Evolutionary conservation across 2,888 invertebrate genomes (phyloP).

Genomic region (Parnassius smintheus): DNA sequence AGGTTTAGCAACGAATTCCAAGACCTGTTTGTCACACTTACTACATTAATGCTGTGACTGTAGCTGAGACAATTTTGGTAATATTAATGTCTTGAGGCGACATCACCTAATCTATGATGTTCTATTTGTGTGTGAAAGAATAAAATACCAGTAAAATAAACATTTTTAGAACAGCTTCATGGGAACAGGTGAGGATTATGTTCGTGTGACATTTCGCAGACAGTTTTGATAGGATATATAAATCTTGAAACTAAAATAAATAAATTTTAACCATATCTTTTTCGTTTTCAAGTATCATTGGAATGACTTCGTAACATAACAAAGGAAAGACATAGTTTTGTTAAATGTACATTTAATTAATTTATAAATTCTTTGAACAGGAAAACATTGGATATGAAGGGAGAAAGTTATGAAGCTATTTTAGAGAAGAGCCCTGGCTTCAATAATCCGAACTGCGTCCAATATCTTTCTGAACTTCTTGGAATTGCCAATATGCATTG

Average conservation of each 20-base stretch:
- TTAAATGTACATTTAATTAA: constrained; percentile 40
- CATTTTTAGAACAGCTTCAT: constrained; percentile 79
- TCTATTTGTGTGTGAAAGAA: constrained; percentile 76
- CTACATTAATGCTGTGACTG: constrained; percentile 61
- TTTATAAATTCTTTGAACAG: constrained; percentile 64
- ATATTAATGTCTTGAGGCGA: constrained; percentile 73
- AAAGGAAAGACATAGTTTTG: constrained; percentile 46
- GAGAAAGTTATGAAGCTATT: constrained; percentile 89
- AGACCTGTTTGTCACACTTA: constrained; percentile 60
- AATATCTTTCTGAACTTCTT: constrained; percentile 88
- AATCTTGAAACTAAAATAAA: constrained; percentile 46
- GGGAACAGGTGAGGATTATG: constrained; percentile 78
- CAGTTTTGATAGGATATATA: constrained; percentile 50
- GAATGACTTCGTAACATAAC: constrained; percentile 49
- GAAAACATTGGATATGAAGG: constrained; percentile 90
- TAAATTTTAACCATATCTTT: constrained; percentile 43
- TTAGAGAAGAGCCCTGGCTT: constrained; percentile 92
- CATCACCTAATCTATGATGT: constrained; percentile 75
- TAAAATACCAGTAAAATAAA: constrained; percentile 73
- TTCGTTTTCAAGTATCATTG: constrained; percentile 45
- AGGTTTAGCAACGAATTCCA: constrained; percentile 69
- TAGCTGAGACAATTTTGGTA: constrained; percentile 70
- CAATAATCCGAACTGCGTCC: constrained; percentile 94
- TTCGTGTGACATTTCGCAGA: constrained; percentile 69
- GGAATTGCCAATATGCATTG: constrained; percentile 86